Base-by-base conservation (phyloP, 2,113 vertebrate genomes). In the Thymallus thymallus region DNA sequence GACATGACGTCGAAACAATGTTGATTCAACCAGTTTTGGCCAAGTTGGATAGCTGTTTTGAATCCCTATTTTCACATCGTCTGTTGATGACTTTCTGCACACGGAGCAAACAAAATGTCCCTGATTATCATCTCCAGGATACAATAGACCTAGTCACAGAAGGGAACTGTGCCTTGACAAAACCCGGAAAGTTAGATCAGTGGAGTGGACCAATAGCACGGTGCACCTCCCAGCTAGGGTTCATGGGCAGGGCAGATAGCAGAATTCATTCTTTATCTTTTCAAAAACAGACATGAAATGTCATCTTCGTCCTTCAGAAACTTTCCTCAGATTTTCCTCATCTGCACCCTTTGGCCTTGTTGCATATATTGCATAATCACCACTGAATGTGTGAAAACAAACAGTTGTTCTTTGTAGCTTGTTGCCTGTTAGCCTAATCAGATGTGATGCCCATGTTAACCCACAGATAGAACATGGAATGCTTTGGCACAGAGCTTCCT, bases 61-160 rank as follows among this genome's bases (percentile, higher is more conserved):
- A 41, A 41, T 41, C 35, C 35, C 35, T 12, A 10, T 41, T 41
- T 9, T 41, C 35, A 41, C 35, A 41, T 41, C 35, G 2, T 41
- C 35, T 41, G 35, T 41, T 41, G 35, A 41, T 12, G 35, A 41
- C 35, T 10, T 41, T 41, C 35, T 41, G 9, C 35, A 41, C 35
- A 1, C 10, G 35, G 9, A 41, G 10, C 35, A 64, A 30, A 5
- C 10, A 18, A n/a, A n/a, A 6, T 70, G 64, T 65, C 29, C 12
- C 48, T 60, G n/a, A n/a, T n/a, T 72, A 58, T 86, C 82, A 84
- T 91, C 71, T 56, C 56, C 75, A 77, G 73, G 79, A 85, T 35
- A 73, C 62, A 78, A 29, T 9, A 12, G 35, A 2, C 35, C 35
- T 4, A 1, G 32, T 35, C 20, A 23, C 61, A 35, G 22, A 24